Evolutionary conservation across 2,888 invertebrate species (phyloP).

Genomic region (Dysmachus trigonus): DNA sequence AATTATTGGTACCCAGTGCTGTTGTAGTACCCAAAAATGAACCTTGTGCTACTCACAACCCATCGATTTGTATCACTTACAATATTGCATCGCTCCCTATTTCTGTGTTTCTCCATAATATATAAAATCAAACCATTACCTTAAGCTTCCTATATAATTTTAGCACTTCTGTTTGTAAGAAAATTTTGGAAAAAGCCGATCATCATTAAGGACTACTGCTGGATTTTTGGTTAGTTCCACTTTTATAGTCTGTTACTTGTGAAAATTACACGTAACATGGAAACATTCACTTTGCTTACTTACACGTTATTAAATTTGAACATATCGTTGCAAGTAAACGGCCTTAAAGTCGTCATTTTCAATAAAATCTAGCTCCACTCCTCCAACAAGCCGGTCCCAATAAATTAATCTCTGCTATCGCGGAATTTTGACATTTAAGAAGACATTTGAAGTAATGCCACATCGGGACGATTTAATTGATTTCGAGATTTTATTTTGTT

Average conservation of each 20-base stretch:
- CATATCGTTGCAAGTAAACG: conserved; percentile 93
- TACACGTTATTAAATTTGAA: conserved; percentile 95
- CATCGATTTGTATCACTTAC: too few species aligned
- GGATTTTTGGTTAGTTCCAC: neutral
- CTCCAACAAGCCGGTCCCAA: neutral
- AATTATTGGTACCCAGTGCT: too few species aligned
- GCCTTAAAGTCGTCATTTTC: conserved; percentile 89
- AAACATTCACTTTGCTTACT: conserved; percentile 64
- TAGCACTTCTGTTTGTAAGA: neutral
- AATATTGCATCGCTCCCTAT: too few species aligned
- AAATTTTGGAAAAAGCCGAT: neutral
- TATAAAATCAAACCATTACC: neutral
- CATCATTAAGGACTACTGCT: neutral
- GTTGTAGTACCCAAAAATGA: too few species aligned
- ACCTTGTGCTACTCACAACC: too few species aligned
- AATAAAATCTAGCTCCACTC: neutral
- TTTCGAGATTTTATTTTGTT: neutral
- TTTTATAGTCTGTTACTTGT: neutral
- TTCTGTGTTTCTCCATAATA: too few species aligned
- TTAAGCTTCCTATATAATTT: neutral
- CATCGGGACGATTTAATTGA: neutral
- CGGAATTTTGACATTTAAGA: neutral
- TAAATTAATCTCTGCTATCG: neutral
- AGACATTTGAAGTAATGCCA: neutral
- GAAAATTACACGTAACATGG: neutral